Percentiles rank a stretch among this genome's conserved stretches.
Conservation (phyloP, 2,888 invertebrate genomes). For the Drosophila mimetica region DNA sequence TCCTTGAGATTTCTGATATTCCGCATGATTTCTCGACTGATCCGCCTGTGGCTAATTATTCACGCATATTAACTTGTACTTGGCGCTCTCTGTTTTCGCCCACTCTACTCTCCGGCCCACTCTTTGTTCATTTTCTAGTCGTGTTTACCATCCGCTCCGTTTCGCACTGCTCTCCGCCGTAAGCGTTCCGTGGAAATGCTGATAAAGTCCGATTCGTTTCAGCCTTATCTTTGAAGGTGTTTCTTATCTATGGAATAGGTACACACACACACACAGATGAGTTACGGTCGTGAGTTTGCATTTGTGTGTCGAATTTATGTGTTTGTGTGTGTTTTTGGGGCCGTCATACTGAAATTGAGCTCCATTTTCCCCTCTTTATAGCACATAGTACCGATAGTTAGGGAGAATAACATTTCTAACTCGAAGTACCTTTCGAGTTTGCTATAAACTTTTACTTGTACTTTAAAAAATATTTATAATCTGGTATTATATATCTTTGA, state of each 20-base stretch:
- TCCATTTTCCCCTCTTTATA: background rate
- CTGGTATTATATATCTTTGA: too few relatives aligned
- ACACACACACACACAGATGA: background rate
- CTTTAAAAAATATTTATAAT: too few relatives aligned
- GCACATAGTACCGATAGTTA: background rate
- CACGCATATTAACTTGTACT: constrained; percentile 23
- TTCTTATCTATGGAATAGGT: constrained; percentile 28
- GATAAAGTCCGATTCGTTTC: constrained; percentile 18
- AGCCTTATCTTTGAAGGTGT: constrained; percentile 43
- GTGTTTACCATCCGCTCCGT: constrained; percentile 3
- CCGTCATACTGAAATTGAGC: background rate
- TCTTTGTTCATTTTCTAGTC: constrained; percentile 19
- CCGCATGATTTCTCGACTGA: constrained; percentile 48
- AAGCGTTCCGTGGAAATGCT: constrained; percentile 25
- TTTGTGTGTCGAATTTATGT: background rate
- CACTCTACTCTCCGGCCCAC: constrained; percentile 18
- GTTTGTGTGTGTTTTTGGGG: background rate
- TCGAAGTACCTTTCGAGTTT: background rate
- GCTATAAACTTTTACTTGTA: too few relatives aligned
- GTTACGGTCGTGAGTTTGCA: background rate
- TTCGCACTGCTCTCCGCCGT: constrained; percentile 9
- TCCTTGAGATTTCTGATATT: constrained; percentile 71
- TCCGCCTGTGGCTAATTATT: constrained; percentile 16
- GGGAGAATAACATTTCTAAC: background rate
- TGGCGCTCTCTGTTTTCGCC: constrained; percentile 8